Percentiles rank a stretch among this genome's conserved stretches.
phyloP scores from a whole-genome alignment of 2,113 vertebrate genomes.

The Epinephelus fuscoguttatus region DNA sequence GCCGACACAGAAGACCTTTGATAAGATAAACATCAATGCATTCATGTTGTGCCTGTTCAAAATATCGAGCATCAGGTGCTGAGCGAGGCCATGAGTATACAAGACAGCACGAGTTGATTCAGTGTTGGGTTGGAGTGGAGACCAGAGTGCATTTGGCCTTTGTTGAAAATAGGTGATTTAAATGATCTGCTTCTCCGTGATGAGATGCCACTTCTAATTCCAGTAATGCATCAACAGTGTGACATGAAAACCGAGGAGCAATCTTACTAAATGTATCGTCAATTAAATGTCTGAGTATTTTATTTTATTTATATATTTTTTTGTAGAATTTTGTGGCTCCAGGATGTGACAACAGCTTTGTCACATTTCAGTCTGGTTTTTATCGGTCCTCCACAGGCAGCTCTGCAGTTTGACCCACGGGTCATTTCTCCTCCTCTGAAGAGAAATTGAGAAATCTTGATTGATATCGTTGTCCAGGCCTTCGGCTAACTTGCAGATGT shows the following conservation, averaged over 20 bases:
- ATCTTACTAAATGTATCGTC: not conserved
- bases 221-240: constrained; percentile 15
- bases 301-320: not conserved
- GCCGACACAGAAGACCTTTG: not conserved
- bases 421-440: constrained; percentile 35
- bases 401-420: constrained; percentile 33
- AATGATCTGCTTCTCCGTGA: constrained; percentile 15
- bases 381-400: constrained; percentile 9
- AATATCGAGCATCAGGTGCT: not conserved
- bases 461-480: constrained; percentile 35
- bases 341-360: constrained; percentile 15
- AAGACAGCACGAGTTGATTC: not conserved
- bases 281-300: not conserved
- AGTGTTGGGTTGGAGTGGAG: constrained; percentile 7
- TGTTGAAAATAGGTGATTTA: constrained; percentile 3
- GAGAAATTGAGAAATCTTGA: constrained; percentile 47
- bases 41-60: constrained; percentile 12
- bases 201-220: constrained; percentile 17
- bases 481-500: constrained; percentile 46
- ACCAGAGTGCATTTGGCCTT: not conserved
- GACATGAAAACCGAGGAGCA: not conserved
- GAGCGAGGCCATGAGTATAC: not conserved
- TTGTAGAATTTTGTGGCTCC: not conserved
- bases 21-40: constrained; percentile 18
- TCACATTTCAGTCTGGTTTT: constrained; percentile 28